A percentile compares a stretch with the other conserved stretches of the same genome.
Conservation (phyloP, 2,113 vertebrate species). For the Phrynosoma blainvillii region DNA sequence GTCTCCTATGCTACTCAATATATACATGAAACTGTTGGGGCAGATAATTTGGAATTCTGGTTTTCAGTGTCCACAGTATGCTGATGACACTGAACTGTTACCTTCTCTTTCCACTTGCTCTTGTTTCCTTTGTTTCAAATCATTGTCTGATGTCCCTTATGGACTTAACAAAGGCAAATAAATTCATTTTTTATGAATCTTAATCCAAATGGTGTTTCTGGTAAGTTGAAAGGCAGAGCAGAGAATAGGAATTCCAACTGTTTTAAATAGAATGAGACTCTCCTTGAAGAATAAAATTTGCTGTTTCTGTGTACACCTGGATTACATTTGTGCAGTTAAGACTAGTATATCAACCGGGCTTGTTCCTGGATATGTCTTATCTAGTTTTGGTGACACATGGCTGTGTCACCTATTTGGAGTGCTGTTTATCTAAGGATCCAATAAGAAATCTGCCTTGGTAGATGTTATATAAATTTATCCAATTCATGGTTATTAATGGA, state of each 20-base stretch:
- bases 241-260: not conserved
- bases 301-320: not conserved
- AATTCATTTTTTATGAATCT: not conserved
- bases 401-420: not conserved
- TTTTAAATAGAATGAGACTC: not conserved
- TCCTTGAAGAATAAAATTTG: not conserved
- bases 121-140: too few species aligned
- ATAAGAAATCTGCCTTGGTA: too few species aligned
- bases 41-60: too few species aligned
- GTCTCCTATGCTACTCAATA: too few species aligned
- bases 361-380: not conserved
- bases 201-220: not conserved
- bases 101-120: too few species aligned
- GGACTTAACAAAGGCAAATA: not conserved
- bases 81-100: not conserved
- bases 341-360: too few species aligned
- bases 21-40: too few species aligned
- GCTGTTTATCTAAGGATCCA: not conserved
- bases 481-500: not conserved
- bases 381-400: not conserved
- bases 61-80: not conserved
- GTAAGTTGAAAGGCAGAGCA: not conserved
- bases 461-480: not conserved
- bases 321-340: not conserved
- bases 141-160: too few species aligned